Evolutionary conservation across 1,140 invertebrate genomes (phyloP).

Genomic region (Musca domestica): DNA sequence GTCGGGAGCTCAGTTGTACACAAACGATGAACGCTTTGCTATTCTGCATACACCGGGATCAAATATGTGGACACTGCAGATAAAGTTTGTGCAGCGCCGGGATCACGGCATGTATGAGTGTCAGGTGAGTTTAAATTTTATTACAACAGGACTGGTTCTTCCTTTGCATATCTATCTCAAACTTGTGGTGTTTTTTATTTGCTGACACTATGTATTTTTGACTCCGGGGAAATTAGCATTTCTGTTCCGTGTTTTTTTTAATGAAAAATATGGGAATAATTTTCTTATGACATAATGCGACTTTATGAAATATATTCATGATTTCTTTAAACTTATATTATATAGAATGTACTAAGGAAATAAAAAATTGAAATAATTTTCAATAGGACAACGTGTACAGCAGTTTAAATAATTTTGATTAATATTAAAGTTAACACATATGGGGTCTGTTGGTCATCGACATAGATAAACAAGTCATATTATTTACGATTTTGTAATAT

Average conservation of each 20-base stretch:
- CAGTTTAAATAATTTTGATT: too few relatives aligned
- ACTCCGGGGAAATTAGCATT: neutral
- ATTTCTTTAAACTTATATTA: neutral
- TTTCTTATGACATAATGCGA: too few relatives aligned
- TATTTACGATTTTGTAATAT: too few relatives aligned
- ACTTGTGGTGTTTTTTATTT: neutral
- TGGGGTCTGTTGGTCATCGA: too few relatives aligned
- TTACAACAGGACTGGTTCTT: neutral
- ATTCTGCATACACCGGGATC: conserved; percentile 62
- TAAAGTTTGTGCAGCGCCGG: conserved; percentile 86
- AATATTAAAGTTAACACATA: too few relatives aligned
- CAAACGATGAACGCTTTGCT: conserved; percentile 86
- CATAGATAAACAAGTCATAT: too few relatives aligned
- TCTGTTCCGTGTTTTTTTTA: neutral
- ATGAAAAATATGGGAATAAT: neutral
- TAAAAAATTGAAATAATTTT: neutral
- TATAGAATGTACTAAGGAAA: neutral
- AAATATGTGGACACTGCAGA: conserved; percentile 83
- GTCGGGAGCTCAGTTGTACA: conserved; percentile 84
- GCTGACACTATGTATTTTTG: neutral
- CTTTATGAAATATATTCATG: too few relatives aligned
- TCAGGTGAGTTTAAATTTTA: conserved; percentile 67
- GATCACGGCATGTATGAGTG: conserved; percentile 95
- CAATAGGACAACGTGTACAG: too few relatives aligned
- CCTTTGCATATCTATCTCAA: neutral